Evolutionary conservation across 2,113 vertebrate genomes (phyloP).

Genomic region (Chaetodon auriga): DNA sequence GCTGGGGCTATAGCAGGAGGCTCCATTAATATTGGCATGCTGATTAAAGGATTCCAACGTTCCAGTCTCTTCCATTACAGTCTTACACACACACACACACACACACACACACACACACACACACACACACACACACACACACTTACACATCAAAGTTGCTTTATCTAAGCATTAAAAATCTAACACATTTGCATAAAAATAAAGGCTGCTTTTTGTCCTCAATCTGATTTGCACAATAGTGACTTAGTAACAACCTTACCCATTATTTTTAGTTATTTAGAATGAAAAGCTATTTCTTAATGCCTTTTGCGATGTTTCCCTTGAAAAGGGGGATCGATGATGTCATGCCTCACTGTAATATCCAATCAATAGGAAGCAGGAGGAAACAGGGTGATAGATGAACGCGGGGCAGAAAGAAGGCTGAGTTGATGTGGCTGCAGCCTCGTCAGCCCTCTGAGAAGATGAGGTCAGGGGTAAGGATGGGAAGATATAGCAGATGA

Average conservation of each 20-base stretch:
- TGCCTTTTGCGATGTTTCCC: constrained; percentile 68
- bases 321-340: constrained; percentile 81
- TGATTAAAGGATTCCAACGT: constrained; percentile 70
- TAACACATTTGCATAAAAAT: neutral
- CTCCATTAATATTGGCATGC: constrained; percentile 60
- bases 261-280: neutral
- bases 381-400: constrained; percentile 79
- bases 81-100: constrained; percentile 3
- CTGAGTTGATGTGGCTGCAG: neutral
- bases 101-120: neutral
- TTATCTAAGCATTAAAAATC: neutral
- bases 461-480: constrained; percentile 49
- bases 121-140: constrained; percentile 7
- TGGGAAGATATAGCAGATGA: constrained; percentile 15
- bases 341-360: constrained; percentile 67
- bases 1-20: constrained; percentile 39
- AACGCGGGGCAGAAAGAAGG: constrained; percentile 59
- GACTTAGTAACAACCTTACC: neutral
- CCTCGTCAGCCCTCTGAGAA: constrained; percentile 3
- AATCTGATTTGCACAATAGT: neutral
- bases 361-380: constrained; percentile 77
- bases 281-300: neutral
- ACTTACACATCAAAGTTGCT: constrained; percentile 6
- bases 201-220: constrained; percentile 10
- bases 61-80: constrained; percentile 23